These are phyloP conservation scores for Corythaeola cristata DNA, from an alignment of 2,113 vertebrate species.

Conservation along the genomic window DNA sequence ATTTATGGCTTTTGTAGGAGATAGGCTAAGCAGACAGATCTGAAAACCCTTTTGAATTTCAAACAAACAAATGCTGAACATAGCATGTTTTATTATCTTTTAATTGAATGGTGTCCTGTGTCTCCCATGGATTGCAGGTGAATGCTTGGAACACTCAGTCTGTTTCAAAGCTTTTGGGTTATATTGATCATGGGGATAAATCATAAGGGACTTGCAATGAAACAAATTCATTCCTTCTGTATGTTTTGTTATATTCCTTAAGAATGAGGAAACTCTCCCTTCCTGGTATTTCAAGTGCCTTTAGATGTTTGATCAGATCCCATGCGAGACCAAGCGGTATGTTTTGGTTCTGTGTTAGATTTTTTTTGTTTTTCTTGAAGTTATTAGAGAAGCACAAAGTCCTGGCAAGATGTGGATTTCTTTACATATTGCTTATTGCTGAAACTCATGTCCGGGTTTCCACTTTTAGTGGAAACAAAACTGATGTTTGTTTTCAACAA, in stretches of 20 bases:
- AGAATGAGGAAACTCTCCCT: slow-evolving; percentile 48
- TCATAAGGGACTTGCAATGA: not conserved
- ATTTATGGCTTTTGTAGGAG: slow-evolving; percentile 47
- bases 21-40: not conserved
- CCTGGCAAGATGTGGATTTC: not conserved
- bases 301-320: slow-evolving; percentile 43
- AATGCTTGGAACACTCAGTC: not conserved
- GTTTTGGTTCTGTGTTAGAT: not conserved
- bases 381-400: not conserved
- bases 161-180: not conserved
- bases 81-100: slow-evolving; percentile 14
- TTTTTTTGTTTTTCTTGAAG: not conserved
- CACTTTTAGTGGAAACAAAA: not conserved
- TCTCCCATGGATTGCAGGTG: slow-evolving; percentile 15
- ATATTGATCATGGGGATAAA: not conserved
- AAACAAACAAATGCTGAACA: slow-evolving; percentile 6
- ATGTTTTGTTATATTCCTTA: not conserved
- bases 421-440: not conserved
- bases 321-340: not conserved
- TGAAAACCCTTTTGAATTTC: slow-evolving; percentile 19
- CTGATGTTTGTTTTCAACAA: not conserved
- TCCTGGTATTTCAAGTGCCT: slow-evolving; percentile 32
- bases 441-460: not conserved
- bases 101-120: not conserved
- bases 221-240: slow-evolving; percentile 42